Conservation (phyloP, 2,888 invertebrate species). For the Amphimallon solstitiale region DNA sequence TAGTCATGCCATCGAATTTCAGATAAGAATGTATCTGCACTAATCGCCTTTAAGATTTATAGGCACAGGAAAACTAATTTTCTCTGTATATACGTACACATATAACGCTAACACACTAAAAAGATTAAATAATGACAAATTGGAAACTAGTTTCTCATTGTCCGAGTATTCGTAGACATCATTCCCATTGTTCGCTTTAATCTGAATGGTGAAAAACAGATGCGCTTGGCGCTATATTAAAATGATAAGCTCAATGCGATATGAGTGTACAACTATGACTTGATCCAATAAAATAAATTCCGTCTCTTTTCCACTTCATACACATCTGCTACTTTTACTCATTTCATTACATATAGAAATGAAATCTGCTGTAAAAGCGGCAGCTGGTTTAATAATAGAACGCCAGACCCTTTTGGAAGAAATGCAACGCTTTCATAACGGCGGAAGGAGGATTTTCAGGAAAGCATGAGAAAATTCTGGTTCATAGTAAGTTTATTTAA, state of each 20-base stretch:
- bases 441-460: not conserved
- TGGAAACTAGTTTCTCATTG: no score
- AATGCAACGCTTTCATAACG: conserved; percentile 2
- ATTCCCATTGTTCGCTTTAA: not conserved
- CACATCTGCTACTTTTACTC: not conserved
- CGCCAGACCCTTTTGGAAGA: not conserved
- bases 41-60: no score
- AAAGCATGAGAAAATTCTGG: no score
- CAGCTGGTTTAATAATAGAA: conserved; percentile 25
- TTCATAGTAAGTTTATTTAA: no score
- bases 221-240: conserved; percentile 1
- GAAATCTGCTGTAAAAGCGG: conserved; percentile 25
- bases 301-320: not conserved
- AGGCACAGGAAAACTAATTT: no score
- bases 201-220: not conserved
- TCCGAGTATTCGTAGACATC: no score
- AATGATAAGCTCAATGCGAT: conserved; percentile 9
- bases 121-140: no score
- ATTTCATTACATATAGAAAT: conserved; percentile 17
- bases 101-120: no score
- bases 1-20: no score
- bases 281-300: conserved; percentile 17
- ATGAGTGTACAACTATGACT: conserved; percentile 13
- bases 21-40: no score
- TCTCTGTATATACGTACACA: no score